Base-by-base conservation (phyloP, 2,113 vertebrate genomes). In the Pholis gunnellus region DNA sequence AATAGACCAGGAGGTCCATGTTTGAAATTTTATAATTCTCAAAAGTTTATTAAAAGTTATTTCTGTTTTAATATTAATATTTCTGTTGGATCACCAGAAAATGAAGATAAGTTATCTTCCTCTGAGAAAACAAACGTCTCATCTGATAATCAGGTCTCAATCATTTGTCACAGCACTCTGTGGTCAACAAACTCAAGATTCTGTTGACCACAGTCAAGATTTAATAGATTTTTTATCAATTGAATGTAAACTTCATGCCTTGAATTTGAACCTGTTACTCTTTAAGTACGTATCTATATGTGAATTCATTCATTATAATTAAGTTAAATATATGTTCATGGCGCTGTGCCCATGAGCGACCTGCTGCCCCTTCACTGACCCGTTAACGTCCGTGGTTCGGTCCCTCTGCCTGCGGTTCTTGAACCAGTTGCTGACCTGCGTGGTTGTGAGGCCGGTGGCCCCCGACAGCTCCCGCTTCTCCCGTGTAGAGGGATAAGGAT, bases 401-500 rank as follows among this genome's bases (percentile, higher is more conserved):
- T 97, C 96, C 63, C 96, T 94, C 92, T 97, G 96, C 25, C 96
- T 87, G 65, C 96, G 95, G 89, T 97, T 97, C 94, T 97, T 97
- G 94, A 97, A 97, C 96, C 96, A 97, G 93, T 97, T 97, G 95
- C 96, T 96, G 80, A 97, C 96, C 91, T 97, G 96, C 6, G 95
- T 96, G 92, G 96, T 90, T 22, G 96, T 96, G 77, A 97, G 96
- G 87, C 95, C 96, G 46, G 95, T 97, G 81, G 95, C 93, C 0
- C 72, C 86, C 0, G 94, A 92, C 0, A 95, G 88, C 31, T 93
- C 91, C 25, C 89, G 67, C 63, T 95, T 95, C 72, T 95, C 94
- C 54, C 81, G 84, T 0, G 92, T 94, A 0, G 93, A 95, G 0
- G 94, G 95, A 74, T 95, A 95, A 0, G 92, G 91, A 56, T 93